Base-by-base conservation (phyloP, 2,113 vertebrate genomes). In the Cryptomyrus ogoouensis region DNA sequence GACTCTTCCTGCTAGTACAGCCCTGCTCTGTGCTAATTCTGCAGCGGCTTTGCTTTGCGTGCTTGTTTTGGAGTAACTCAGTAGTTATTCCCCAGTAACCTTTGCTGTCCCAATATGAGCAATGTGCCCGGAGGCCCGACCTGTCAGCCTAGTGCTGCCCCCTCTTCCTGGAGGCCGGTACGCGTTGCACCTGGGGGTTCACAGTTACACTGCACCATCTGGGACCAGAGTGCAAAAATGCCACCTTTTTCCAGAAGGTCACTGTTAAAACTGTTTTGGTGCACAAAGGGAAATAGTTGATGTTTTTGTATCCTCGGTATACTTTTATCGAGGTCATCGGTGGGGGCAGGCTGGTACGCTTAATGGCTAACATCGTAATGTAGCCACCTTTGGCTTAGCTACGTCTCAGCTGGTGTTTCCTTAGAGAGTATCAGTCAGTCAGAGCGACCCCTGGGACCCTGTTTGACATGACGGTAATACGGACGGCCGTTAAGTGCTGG, bases 141-240 rank as follows among this genome's bases (percentile, higher is more conserved):
- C 56, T 66, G 87, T 44, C 87, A 88, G 53, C 17, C 53, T 27
- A n/a, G 56, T 88, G 52, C n/a, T 88, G 53, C 39, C n/a, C 49
- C 87, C 39, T 10, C 27, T 87, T 85, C 46, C 83, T 49, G 83
- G 42, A 21, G 50, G 52, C 87, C 31, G 8, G 50, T 42, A 49
- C 53, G 7, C 87, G 17, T 87, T 58, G 87, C 87, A 88, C 52
- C 52, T 56, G 87, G 87, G 87, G 39, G 35, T 88, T 88, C 35
- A 24, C 52, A 88, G 35, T 46, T 62, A 62, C 83, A 24, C 52
- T 44, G 31, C 6, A 39, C 56, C 52, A 39, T 62, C 42, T 87
- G 85, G 85, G 47, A 87, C 24, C 27, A 50, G 24, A 88, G 35
- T 88, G 35, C 58, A 88, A 88, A 88, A 88, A 62, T 31, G 85